Percentiles rank a stretch among this genome's conserved stretches.
Evolutionary conservation across 2,113 vertebrate species (phyloP).

Genomic region (Engystomops pustulosus): DNA sequence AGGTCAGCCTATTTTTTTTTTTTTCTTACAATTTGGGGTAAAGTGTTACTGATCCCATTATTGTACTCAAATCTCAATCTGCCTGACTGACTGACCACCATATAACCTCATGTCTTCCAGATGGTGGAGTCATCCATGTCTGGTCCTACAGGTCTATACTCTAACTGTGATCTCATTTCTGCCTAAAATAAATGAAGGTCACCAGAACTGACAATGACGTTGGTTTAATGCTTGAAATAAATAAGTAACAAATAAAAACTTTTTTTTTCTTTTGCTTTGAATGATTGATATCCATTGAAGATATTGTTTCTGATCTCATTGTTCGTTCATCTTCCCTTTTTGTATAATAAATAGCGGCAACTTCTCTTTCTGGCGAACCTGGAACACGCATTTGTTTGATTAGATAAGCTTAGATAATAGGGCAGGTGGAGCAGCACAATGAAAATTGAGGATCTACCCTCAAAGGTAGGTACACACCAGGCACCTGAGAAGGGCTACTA

Average conservation of each 20-base stretch:
- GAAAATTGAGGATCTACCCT: no score
- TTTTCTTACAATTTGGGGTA: not conserved
- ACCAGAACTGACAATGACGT: not conserved
- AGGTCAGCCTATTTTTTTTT: not conserved
- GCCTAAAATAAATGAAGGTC: not conserved
- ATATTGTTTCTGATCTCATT: no score
- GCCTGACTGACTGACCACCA: not conserved
- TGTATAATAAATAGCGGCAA: no score
- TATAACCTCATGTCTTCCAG: slow-evolving; percentile 1
- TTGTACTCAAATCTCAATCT: not conserved
- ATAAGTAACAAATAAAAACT: not conserved
- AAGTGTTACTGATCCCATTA: not conserved
- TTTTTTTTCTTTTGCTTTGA: not conserved
- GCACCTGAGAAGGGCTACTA: no score
- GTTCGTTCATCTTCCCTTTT: no score
- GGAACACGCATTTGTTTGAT: no score
- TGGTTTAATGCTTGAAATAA: not conserved
- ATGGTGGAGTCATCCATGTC: not conserved
- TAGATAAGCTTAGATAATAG: no score
- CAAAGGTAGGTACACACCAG: no score
- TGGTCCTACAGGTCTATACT: not conserved
- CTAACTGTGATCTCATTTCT: not conserved
- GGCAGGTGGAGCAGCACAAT: no score
- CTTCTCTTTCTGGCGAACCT: no score
- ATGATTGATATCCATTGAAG: not conserved